These are phyloP conservation scores for Myrmecophaga tridactyla DNA, from an alignment of 2,113 vertebrate genomes.

Conservation along the genomic window DNA sequence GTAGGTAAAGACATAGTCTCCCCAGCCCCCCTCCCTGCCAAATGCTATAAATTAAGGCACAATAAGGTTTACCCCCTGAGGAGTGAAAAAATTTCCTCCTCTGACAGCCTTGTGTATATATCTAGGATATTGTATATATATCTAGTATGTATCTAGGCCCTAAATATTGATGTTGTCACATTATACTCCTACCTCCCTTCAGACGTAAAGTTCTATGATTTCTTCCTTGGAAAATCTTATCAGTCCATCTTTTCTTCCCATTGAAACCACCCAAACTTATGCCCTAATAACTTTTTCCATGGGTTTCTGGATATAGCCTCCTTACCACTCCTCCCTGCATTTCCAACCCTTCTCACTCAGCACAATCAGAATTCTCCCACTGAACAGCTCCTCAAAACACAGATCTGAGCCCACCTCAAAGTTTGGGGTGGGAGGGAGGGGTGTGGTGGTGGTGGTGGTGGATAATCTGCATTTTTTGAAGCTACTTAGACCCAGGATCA, in stretches of 20 bases:
- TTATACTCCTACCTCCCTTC: not conserved
- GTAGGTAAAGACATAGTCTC: not conserved
- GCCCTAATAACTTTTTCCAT: not conserved
- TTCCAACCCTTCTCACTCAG: not conserved
- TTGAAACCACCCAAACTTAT: not conserved
- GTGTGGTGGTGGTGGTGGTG: not conserved
- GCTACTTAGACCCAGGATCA: not conserved
- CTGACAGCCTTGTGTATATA: too few relatives aligned
- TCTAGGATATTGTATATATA: too few relatives aligned
- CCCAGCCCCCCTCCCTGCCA: too few relatives aligned
- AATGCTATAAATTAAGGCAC: conserved; percentile 36
- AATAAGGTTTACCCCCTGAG: not conserved
- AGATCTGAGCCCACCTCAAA: too few relatives aligned
- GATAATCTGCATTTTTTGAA: not conserved
- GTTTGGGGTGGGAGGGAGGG: not conserved
- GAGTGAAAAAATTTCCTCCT: not conserved
- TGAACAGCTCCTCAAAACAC: not conserved
- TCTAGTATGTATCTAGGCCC: too few relatives aligned
- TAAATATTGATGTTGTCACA: not conserved
- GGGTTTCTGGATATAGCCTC: not conserved
- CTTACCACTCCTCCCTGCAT: not conserved
- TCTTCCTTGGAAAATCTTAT: not conserved
- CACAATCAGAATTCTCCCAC: not conserved
- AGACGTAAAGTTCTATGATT: not conserved
- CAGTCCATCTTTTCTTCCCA: conserved; percentile 5